These are phyloP conservation scores for Phasia obesa DNA, from an alignment of 2,888 invertebrate species.

Conservation along the genomic window DNA sequence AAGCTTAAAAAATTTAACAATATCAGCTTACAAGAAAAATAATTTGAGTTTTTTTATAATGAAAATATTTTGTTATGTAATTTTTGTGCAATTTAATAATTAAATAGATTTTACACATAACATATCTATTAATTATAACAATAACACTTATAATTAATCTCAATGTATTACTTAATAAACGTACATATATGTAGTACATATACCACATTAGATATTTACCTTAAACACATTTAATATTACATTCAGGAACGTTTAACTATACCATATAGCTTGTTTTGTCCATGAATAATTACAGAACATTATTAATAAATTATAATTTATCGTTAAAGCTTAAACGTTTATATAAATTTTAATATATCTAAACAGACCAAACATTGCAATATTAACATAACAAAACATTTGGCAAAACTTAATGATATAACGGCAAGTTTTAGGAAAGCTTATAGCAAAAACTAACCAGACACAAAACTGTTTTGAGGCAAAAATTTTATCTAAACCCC, in stretches of 20 bases:
- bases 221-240: not conserved
- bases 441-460: slow-evolving; percentile 62
- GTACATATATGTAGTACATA: not conserved
- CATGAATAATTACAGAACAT: slow-evolving; percentile 55
- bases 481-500: slow-evolving; percentile 59
- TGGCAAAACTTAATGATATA: not conserved
- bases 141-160: slow-evolving; percentile 48
- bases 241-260: slow-evolving; percentile 11
- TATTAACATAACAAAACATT: slow-evolving; percentile 21
- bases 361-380: slow-evolving; percentile 5
- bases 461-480: slow-evolving; percentile 38
- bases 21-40: not conserved
- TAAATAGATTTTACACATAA: slow-evolving; percentile 1
- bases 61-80: not conserved
- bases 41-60: not conserved
- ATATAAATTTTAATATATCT: slow-evolving; percentile 44
- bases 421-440: not conserved
- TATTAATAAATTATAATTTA: slow-evolving; percentile 64
- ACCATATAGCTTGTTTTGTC: slow-evolving; percentile 17
- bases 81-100: too few species aligned
- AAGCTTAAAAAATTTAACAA: not conserved
- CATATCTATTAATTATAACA: slow-evolving; percentile 49
- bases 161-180: slow-evolving; percentile 25
- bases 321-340: slow-evolving; percentile 58
- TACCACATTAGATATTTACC: not conserved